A percentile compares a stretch with the other conserved stretches of the same genome.
These are phyloP conservation scores for Phylloscopus trochiloides DNA, from an alignment of 2,113 vertebrate species.

Conservation along the genomic window DNA sequence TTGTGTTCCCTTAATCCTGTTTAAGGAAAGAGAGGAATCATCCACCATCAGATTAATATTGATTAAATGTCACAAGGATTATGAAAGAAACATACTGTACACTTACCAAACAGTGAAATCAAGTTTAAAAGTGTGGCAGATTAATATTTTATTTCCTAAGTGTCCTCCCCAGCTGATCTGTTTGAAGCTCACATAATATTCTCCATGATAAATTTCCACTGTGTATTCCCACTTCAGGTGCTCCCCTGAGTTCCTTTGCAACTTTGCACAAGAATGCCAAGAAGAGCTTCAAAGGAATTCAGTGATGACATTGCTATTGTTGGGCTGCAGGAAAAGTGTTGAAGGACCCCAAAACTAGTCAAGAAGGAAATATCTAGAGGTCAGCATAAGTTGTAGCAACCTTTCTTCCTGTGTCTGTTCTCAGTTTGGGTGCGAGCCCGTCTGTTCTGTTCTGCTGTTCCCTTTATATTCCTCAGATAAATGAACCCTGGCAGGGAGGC, in stretches of 20 bases:
- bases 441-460: neutral
- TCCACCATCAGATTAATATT: slow-evolving; percentile 71
- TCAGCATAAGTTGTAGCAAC: neutral
- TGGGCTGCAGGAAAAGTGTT: neutral
- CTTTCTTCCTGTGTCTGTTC: neutral
- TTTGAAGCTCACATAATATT: slow-evolving; percentile 40
- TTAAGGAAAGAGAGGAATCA: slow-evolving; percentile 62
- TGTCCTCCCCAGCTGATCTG: slow-evolving; percentile 31
- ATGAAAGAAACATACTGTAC: slow-evolving; percentile 54
- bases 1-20: slow-evolving; percentile 64
- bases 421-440: neutral
- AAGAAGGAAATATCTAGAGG: neutral
- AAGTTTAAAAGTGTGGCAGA: slow-evolving; percentile 55
- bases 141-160: slow-evolving; percentile 59
- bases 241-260: slow-evolving; percentile 11
- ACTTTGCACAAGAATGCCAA: neutral
- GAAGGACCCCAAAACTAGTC: neutral
- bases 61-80: slow-evolving; percentile 71
- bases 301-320: neutral
- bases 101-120: slow-evolving; percentile 60
- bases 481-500: neutral
- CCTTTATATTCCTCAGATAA: neutral
- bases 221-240: slow-evolving; percentile 50
- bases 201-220: slow-evolving; percentile 43
- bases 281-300: neutral